These are phyloP conservation scores for Anhinga rufa DNA, from an alignment of 2,113 vertebrate species.

Conservation along the genomic window DNA sequence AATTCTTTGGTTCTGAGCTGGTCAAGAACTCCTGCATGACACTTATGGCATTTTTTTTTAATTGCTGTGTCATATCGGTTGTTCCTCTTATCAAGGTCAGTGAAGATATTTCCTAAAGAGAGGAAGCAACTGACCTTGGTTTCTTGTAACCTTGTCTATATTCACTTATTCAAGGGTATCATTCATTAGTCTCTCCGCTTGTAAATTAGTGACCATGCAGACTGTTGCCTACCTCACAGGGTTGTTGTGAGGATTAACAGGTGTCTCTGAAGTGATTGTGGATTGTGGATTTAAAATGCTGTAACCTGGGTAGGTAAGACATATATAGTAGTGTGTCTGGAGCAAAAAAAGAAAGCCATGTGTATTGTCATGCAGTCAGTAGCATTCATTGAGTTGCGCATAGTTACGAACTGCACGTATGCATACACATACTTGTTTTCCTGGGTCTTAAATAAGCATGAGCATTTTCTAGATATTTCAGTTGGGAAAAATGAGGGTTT, in stretches of 20 bases:
- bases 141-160: neutral
- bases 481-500: neutral
- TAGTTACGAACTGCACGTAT: neutral
- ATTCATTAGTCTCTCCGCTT: neutral
- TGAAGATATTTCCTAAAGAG: neutral
- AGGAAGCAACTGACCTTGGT: neutral
- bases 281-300: neutral
- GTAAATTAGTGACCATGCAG: neutral
- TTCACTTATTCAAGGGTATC: neutral
- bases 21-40: constrained; percentile 43
- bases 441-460: neutral
- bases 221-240: neutral
- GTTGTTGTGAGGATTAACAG: neutral
- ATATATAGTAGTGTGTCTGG: neutral
- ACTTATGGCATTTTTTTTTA: neutral
- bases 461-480: neutral
- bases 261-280: neutral
- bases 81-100: neutral
- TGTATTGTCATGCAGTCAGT: neutral
- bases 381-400: neutral
- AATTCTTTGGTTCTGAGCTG: neutral
- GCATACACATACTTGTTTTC: neutral
- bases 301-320: neutral
- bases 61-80: neutral
- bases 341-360: neutral